Evolutionary conservation across 53 echinoderm and acorn worm genomes (phyloP), one percentile per base, ranked within the genome.

Genomic region (Zoroaster sp.): DNA sequence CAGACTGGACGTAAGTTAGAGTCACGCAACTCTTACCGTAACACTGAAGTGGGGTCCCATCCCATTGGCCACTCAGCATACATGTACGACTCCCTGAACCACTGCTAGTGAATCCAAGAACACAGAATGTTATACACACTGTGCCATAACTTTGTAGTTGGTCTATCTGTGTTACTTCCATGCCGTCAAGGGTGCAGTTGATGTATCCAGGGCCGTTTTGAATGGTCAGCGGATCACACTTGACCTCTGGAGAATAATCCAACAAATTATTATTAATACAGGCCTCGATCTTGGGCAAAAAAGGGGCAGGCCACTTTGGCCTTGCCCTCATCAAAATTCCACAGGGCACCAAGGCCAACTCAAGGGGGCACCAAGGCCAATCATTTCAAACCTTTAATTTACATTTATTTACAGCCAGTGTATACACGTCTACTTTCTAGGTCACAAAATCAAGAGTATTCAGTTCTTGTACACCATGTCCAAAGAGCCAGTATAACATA

Each of bases 41-140:
- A 72, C 95, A 95, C 23, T 74, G 72, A 10, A 91, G 87, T 4
- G 91, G 91, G 12, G 52, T 40, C 8, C 95, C 95, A 89, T 95
- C 88, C 95, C 95, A 95, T 13, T 89, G 66, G 32, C 89, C 92
- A 32, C 36, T 79, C 7, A 74, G 28, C 53, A 69, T 38, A 89
- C 95, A 95, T 10, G 86, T 82, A 35, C 95, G 73, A 59, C 68
- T 91, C 10, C 66, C 35, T 14, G 80, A 76, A 21, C 93, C 93
- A 39, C 69, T 70, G 21, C 83, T 44, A 11, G 89, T 89, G 83
- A 87, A 95, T 4, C 95, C 95, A 38, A 68, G 77, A 30, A 91
- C 87, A 47, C 95, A 95, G 5, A 75, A 69, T 23, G 89, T 78
- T 28, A 67, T 43, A 34, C 95, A 95, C 40, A 89, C 67, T 2